Base-by-base conservation (phyloP, 2,797 vertebrate genomes). In the Megalops cyprinoides region DNA sequence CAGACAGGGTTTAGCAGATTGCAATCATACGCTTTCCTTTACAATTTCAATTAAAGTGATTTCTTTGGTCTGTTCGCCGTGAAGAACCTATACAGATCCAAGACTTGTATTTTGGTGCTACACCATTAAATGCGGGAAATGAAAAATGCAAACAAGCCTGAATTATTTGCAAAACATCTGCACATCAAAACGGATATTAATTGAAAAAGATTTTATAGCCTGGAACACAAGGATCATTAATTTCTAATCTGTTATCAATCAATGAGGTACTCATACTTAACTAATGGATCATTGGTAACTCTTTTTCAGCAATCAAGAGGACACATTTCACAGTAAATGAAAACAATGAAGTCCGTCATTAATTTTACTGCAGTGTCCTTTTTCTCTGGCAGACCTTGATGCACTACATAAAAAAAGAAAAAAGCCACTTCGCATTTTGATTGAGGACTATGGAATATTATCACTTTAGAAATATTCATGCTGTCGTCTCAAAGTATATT, bases 131-230 rank as follows among this genome's bases (percentile, higher is more conserved):
- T 53, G 74, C 65, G 82, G n/a, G 78, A 90, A 90, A 93, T 87
- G 82, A 90, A 86, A 18, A 23, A 37, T 81, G 78, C 80, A 31
- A 81, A 83, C 84, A 76, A 88, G 86, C 82, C 74, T 78, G 76
- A 81, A 86, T 73, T 84, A 83, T 82, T 90, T 91, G 84, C 86
- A 7, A 79, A 91, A 84, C 88, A 91, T 89, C 88, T 92, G 90
- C 90, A 87, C 85, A 90, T 88, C 90, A 88, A 93, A 93, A 90
- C 87, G 87, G 84, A 90, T 91, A 90, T 91, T 92, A 93, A 94
- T 92, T 93, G 83, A 92, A 93, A 93, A 93, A 90, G 91, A 94
- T 94, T 93, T 89, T 90, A 91, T 87, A 92, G 90, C 91, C 87
- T 90, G 88, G 88, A 85, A 89, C 87, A 88, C 90, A 92, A 25